These are phyloP conservation scores for Connochaetes taurinus DNA, from an alignment of 2,113 vertebrate genomes.

Conservation along the genomic window DNA sequence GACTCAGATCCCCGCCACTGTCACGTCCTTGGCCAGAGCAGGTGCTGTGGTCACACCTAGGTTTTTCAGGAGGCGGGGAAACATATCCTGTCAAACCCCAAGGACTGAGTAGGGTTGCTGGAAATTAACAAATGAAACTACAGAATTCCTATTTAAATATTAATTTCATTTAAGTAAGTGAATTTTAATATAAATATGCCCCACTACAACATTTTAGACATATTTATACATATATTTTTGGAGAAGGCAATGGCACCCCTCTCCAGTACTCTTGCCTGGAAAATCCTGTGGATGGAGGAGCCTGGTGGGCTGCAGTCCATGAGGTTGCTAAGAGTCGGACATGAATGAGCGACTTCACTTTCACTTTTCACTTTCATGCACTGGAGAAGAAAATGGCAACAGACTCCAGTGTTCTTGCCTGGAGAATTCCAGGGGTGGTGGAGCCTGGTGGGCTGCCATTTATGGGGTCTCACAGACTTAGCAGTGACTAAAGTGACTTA, in stretches of 20 bases:
- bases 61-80: not conserved
- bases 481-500: fast-evolving
- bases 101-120: not conserved
- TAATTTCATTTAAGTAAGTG: not conserved
- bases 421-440: fast-evolving
- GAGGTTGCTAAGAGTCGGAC: too few relatives aligned
- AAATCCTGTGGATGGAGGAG: too few relatives aligned
- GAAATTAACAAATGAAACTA: not conserved
- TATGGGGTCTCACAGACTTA: too few relatives aligned
- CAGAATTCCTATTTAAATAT: not conserved
- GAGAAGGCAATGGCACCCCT: too few relatives aligned
- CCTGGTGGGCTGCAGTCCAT: too few relatives aligned
- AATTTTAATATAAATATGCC: not conserved
- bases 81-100: not conserved
- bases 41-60: not conserved
- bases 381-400: too few relatives aligned
- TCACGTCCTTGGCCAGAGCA: not conserved
- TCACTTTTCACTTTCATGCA: too few relatives aligned
- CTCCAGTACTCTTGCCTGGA: too few relatives aligned
- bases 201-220: not conserved
- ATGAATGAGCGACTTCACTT: fast-evolving
- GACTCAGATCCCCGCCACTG: not conserved
- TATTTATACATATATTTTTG: not conserved
- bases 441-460: too few relatives aligned
- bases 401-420: too few relatives aligned